Evolutionary conservation across 2,797 vertebrate species (phyloP).

Genomic region (Micropoecilia bifurca): DNA sequence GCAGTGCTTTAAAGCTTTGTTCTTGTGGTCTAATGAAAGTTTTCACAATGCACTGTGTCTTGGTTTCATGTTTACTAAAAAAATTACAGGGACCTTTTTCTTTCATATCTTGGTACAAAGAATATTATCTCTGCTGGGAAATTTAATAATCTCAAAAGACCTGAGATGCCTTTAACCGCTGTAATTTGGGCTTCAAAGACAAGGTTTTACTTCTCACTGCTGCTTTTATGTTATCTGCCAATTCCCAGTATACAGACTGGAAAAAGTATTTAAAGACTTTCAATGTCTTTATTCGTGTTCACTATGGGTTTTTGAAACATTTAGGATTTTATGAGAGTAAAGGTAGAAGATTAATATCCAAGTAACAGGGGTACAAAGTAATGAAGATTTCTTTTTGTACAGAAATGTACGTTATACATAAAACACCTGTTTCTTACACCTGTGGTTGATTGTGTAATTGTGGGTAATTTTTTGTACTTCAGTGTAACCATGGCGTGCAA

Average conservation of each 20-base stretch:
- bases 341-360: background rate
- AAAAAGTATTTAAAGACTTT: background rate
- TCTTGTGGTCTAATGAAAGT: background rate
- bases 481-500: background rate
- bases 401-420: background rate
- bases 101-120: background rate
- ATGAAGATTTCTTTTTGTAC: background rate
- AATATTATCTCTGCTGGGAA: background rate
- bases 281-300: background rate
- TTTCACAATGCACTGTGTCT: background rate
- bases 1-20: background rate
- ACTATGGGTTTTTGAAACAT: background rate
- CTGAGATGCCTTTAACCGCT: background rate
- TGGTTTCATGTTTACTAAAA: background rate
- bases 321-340: background rate
- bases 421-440: background rate
- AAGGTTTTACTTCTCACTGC: background rate
- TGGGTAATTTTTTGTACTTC: background rate
- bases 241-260: background rate
- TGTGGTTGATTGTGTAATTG: background rate
- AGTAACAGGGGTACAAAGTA: background rate
- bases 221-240: background rate
- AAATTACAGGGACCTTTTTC: background rate
- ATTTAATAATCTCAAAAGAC: background rate
- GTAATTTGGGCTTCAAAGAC: slow-evolving; percentile 1